Conservation (phyloP, 2,888 invertebrate genomes). For the Exephanes ischioxanthus region DNA sequence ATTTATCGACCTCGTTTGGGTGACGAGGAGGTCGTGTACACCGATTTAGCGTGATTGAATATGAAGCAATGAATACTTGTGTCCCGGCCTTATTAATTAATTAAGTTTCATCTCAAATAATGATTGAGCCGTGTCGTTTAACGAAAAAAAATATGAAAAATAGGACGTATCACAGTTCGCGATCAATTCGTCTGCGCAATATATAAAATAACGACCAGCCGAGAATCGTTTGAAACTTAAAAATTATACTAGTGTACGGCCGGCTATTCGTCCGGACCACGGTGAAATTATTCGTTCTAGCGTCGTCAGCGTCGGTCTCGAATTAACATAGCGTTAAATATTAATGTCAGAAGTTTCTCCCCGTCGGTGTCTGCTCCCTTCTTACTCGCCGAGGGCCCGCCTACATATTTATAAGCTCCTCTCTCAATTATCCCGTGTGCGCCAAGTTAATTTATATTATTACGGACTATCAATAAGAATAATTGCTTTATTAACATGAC, state of each 20-base stretch:
- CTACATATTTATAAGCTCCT: constrained; percentile 76
- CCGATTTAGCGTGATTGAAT: neutral
- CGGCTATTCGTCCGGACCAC: neutral
- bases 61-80: neutral
- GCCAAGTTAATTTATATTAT: constrained; percentile 75
- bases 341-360: constrained; percentile 38
- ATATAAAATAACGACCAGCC: constrained; percentile 5
- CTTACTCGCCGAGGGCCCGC: constrained; percentile 1
- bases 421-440: constrained; percentile 72
- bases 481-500: constrained; percentile 78
- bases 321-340: constrained; percentile 59
- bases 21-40: neutral
- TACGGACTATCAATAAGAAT: constrained; percentile 77
- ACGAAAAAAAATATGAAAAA: neutral
- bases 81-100: neutral
- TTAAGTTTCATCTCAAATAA: neutral
- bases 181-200: neutral
- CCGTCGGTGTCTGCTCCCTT: constrained; percentile 1
- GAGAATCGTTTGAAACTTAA: neutral
- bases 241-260: neutral
- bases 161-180: neutral
- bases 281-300: constrained; percentile 3
- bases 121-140: neutral
- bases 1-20: neutral
- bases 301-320: constrained; percentile 19